phyloP scores from a whole-genome alignment of 2,888 invertebrate genomes.

The Apotomis capreana region DNA sequence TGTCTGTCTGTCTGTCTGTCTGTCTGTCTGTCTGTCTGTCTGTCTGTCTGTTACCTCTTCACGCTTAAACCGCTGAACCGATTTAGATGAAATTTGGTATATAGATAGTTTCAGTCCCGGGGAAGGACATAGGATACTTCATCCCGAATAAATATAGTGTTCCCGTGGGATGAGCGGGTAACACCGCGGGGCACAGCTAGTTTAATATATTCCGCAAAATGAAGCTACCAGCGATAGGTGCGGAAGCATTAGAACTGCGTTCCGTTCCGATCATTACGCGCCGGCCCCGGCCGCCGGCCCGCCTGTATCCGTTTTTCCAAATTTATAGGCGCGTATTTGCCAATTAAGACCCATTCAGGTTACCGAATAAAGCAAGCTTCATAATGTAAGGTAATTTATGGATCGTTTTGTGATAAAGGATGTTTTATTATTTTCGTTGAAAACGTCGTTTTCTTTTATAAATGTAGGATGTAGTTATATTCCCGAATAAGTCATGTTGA shows the following conservation, averaged over 20 bases:
- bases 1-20: too few relatives aligned
- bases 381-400: constrained; percentile 28
- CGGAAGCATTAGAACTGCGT: constrained; percentile 39
- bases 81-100: too few relatives aligned
- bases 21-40: too few relatives aligned
- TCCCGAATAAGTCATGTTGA: too few relatives aligned
- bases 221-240: constrained; percentile 48
- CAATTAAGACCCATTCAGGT: constrained; percentile 30
- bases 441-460: not conserved
- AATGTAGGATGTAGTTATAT: too few relatives aligned
- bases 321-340: constrained; percentile 35
- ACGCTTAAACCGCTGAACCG: too few relatives aligned
- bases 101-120: too few relatives aligned
- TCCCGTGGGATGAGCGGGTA: too few relatives aligned
- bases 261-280: constrained; percentile 58
- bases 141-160: too few relatives aligned
- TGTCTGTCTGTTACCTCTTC: too few relatives aligned
- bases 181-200: too few relatives aligned
- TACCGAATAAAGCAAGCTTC: constrained; percentile 18
- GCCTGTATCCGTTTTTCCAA: constrained; percentile 40
- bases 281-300: constrained; percentile 45
- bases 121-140: too few relatives aligned
- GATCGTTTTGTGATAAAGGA: not conserved
- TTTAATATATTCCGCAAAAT: constrained; percentile 36
- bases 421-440: not conserved